Evolutionary conservation across 2,797 vertebrate genomes (phyloP).

Genomic region (Sebastes steindachneri): DNA sequence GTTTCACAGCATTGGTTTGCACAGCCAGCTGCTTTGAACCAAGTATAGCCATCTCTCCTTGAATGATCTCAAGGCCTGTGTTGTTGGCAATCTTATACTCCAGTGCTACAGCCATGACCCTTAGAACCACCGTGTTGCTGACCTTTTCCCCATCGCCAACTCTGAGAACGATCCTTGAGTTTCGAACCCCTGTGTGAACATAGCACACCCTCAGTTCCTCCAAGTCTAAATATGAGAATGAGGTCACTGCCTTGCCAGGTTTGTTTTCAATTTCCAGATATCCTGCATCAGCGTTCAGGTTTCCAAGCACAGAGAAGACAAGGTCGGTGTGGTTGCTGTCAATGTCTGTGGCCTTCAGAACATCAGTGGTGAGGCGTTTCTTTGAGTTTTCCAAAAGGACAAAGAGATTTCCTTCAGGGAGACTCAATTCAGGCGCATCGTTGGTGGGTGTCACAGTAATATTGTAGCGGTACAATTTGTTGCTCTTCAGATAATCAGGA

Average conservation of each 20-base stretch:
- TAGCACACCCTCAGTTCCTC: constrained; percentile 85
- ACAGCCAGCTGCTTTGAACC: constrained; percentile 83
- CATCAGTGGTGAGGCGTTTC: constrained; percentile 84
- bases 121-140: constrained; percentile 90
- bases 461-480: constrained; percentile 82
- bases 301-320: constrained; percentile 88
- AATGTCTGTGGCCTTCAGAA: constrained; percentile 86
- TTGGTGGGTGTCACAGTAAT: constrained; percentile 89
- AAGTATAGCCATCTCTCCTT: constrained; percentile 84
- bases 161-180: constrained; percentile 90
- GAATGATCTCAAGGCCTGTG: constrained; percentile 83
- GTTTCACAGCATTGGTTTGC: constrained; percentile 85
- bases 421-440: constrained; percentile 88
- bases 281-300: constrained; percentile 88
- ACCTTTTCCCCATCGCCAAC: constrained; percentile 91
- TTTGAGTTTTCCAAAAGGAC: constrained; percentile 89
- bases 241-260: constrained; percentile 80
- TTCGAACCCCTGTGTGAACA: constrained; percentile 86
- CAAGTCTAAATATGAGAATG: constrained; percentile 86
- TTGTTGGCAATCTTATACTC: constrained; percentile 87
- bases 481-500: constrained; percentile 82
- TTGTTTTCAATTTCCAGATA: constrained; percentile 87
- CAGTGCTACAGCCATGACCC: constrained; percentile 86
- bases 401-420: constrained; percentile 90
- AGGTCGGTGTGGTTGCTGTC: constrained; percentile 84